Percentiles rank a stretch among this genome's conserved stretches.
These are phyloP conservation scores for Neolamprologus tretocephalus DNA, from an alignment of 2,113 vertebrate genomes.

Conservation along the genomic window DNA sequence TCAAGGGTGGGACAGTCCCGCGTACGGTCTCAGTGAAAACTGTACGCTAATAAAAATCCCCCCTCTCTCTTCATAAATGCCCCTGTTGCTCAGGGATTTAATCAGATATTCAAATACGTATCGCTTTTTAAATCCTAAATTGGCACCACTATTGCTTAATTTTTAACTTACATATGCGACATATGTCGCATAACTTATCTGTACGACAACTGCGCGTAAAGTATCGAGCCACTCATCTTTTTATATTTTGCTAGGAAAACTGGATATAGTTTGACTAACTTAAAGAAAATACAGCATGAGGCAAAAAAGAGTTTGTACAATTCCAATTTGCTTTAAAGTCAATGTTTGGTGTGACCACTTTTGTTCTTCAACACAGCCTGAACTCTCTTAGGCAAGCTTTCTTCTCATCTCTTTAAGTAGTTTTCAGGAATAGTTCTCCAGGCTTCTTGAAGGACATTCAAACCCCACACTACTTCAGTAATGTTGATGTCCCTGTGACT, in stretches of 20 bases:
- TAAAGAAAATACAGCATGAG: not conserved
- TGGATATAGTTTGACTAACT: not conserved
- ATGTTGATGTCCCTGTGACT: not conserved
- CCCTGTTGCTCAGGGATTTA: not conserved
- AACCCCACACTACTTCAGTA: not conserved
- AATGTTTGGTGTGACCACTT: not conserved
- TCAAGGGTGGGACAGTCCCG: conserved; percentile 46
- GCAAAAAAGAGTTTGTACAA: not conserved
- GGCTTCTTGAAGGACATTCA: not conserved
- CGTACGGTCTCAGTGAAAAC: not conserved
- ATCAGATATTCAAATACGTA: not conserved
- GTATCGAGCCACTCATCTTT: not conserved
- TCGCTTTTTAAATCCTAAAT: not conserved
- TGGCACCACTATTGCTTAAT: not conserved
- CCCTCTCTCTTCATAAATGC: not conserved
- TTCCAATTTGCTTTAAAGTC: not conserved
- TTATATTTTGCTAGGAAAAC: not conserved
- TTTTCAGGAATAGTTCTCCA: not conserved
- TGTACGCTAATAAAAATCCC: not conserved
- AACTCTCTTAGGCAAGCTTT: not conserved
- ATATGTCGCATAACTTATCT: not conserved
- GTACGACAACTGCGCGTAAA: not conserved
- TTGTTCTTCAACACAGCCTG: not conserved
- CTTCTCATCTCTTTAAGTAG: not conserved
- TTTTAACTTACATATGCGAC: not conserved